phyloP scores from a whole-genome alignment of 2,888 invertebrate species.

The Sesia bembeciformis region DNA sequence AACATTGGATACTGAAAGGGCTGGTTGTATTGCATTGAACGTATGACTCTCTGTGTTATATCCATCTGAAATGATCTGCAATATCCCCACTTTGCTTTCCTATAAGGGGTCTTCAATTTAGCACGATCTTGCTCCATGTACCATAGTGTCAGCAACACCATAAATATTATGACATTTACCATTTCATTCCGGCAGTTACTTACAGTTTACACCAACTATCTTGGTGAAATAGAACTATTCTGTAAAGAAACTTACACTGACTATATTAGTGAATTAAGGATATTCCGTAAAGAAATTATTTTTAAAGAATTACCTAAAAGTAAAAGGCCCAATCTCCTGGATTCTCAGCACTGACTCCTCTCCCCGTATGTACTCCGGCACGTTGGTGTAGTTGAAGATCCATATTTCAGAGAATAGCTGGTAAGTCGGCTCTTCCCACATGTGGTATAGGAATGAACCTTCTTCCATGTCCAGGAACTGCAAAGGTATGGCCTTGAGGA shows the following conservation, averaged over 20 bases:
- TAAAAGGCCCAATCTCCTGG: constrained; percentile 86
- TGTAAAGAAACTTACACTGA: neutral
- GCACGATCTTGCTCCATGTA: too few relatives aligned
- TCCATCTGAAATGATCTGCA: too few relatives aligned
- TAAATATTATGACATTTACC: too few relatives aligned
- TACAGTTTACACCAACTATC: too few relatives aligned
- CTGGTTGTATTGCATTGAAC: too few relatives aligned
- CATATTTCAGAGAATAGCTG: constrained; percentile 80
- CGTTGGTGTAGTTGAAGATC: constrained; percentile 88
- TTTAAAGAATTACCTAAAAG: constrained; percentile 76
- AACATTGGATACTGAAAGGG: too few relatives aligned
- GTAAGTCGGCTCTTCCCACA: constrained; percentile 84
- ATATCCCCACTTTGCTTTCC: too few relatives aligned
- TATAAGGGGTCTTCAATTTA: too few relatives aligned
- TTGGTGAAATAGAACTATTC: neutral
- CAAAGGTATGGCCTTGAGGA: neutral
- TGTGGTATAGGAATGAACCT: constrained; percentile 75
- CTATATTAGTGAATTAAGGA: neutral
- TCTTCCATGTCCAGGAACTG: constrained; percentile 74
- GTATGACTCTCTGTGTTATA: too few relatives aligned
- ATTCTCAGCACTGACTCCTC: constrained; percentile 77
- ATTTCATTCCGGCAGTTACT: too few relatives aligned
- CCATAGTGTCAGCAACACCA: too few relatives aligned
- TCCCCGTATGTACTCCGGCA: constrained; percentile 77
- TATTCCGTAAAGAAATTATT: neutral